phyloP scores from a whole-genome alignment of 2,113 vertebrate genomes.

The Anthoscopus minutus region DNA sequence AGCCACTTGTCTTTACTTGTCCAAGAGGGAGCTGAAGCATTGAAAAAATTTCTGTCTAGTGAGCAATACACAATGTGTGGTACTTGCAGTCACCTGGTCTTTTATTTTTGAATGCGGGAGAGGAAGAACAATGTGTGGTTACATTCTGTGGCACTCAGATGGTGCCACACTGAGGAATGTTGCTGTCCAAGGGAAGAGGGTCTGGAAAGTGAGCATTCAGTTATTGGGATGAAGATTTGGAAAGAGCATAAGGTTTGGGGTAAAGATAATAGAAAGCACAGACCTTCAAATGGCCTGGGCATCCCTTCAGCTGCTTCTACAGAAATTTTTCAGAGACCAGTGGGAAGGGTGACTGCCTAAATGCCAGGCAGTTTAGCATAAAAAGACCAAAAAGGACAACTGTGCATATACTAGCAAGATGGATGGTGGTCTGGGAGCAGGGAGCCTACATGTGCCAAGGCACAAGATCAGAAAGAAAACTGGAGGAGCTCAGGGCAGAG shows the following conservation, averaged over 20 bases:
- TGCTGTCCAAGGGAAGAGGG: background rate
- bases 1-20: background rate
- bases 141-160: background rate
- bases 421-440: accelerated
- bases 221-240: background rate
- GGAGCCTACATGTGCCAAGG: background rate
- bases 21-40: background rate
- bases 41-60: background rate
- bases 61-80: background rate
- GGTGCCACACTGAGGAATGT: background rate
- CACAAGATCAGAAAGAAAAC: background rate
- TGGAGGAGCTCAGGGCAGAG: background rate
- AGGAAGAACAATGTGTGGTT: background rate
- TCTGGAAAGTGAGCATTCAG: background rate
- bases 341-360: background rate
- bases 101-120: background rate
- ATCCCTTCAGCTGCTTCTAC: background rate
- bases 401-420: accelerated
- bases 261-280: background rate
- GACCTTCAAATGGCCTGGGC: background rate
- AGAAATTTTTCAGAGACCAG: background rate
- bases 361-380: background rate
- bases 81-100: background rate
- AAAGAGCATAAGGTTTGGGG: background rate
- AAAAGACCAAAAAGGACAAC: background rate